Evolutionary conservation across 2,888 invertebrate genomes (phyloP), one percentile per base, ranked within the genome.

Genomic region (Sphaeridia pumilis): DNA sequence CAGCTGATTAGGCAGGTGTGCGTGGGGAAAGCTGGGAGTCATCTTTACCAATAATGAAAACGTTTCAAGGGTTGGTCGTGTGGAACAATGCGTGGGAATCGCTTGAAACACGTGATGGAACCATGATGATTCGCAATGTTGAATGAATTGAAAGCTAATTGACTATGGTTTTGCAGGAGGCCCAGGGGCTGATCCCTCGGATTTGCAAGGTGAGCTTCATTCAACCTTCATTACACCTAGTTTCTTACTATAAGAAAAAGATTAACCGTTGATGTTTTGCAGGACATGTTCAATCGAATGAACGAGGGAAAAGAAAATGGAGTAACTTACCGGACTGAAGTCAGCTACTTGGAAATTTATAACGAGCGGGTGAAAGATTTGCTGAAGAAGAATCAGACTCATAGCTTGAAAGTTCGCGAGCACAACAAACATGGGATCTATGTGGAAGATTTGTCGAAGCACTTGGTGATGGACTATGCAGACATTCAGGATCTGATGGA

Each of bases 381-480:
- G 57, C 71, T 84, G 50, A 64, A 56, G 52, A 63, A 46, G 45
- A 55, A 57, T 44, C 59, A 59, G 42, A 81, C 75, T 72, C 83
- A 85, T 70, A 81, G 81, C 1, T 74, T 87, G 4, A 75, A 81
- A 66, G 85, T 87, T 36, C 72, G 87, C 21, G 87, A 87, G 68
- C 86, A 87, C 70, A 84, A 86, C 0, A 81, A 79, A 60, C 73
- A 80, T 48, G 87, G 87, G 2, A 86, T 86, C 0, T 87, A 87
- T 64, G 92, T 92, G 4, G 86, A 90, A 73, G 86, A 85, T 66
- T 71, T 89, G 61, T 87, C 87, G 1, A 84, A 81, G 65, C 87
- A 87, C 72, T 74, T 87, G 43, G 88, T 89, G 14, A 84, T 84
- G 1, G 86, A 88, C 70, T 89, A 87, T 70, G 78, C 81, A 60